A percentile compares a stretch with the other conserved stretches of the same genome.
phyloP scores from a whole-genome alignment of 1,140 invertebrate species.

The Dryas iulia region DNA sequence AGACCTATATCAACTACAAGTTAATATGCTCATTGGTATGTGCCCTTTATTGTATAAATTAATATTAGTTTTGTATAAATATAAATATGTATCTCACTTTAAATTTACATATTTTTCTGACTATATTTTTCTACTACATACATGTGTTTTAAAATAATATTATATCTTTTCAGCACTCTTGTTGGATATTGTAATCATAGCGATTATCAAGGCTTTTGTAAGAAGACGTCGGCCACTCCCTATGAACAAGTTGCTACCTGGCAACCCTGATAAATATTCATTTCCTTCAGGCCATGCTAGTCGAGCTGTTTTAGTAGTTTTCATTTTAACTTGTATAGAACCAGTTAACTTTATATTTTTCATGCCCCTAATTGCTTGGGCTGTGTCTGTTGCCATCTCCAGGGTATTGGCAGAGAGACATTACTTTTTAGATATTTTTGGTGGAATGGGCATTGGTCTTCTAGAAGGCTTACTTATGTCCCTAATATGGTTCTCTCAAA shows the following conservation, averaged over 20 bases:
- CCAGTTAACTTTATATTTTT: constrained; percentile 82
- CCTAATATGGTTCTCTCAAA: constrained; percentile 84
- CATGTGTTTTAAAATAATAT: not conserved
- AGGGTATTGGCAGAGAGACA: constrained; percentile 89
- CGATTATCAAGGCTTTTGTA: constrained; percentile 89
- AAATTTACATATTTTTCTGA: no score
- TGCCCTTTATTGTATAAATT: constrained; percentile 16
- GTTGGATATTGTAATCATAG: constrained; percentile 92
- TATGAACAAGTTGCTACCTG: constrained; percentile 84
- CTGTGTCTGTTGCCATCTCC: constrained; percentile 87
- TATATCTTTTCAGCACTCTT: constrained; percentile 86
- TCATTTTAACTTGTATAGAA: constrained; percentile 85
- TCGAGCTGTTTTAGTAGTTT: constrained; percentile 88
- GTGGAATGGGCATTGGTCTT: constrained; percentile 88
- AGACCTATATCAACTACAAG: constrained; percentile 87
- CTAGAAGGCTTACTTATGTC: constrained; percentile 85
- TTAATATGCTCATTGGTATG: constrained; percentile 92
- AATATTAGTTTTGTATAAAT: no score
- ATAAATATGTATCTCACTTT: no score
- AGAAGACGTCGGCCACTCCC: constrained; percentile 87
- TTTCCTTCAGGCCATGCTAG: constrained; percentile 98
- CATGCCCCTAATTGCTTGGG: constrained; percentile 87
- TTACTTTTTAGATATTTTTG: constrained; percentile 91
- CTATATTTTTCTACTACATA: no score
- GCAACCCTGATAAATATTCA: constrained; percentile 92